Conservation (phyloP, 2,797 vertebrate genomes). For the Falco berigora region DNA sequence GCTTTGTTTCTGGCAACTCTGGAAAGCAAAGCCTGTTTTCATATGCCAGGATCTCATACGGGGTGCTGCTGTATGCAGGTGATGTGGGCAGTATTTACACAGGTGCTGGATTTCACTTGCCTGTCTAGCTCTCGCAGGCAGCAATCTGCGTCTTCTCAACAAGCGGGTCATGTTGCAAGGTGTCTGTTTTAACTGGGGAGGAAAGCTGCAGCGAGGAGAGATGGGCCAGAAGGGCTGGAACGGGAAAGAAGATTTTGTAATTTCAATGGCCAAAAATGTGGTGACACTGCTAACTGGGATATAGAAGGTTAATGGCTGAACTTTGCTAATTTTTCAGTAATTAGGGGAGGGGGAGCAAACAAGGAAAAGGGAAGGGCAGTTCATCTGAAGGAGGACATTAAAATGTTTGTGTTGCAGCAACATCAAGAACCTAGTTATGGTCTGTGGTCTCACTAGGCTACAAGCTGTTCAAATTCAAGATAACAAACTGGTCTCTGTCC, state of each 20-base stretch:
- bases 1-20: background rate
- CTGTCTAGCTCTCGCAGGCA: background rate
- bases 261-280: background rate
- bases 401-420: background rate
- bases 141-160: background rate
- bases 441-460: background rate
- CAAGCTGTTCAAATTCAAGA: background rate
- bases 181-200: background rate
- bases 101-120: background rate
- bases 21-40: background rate
- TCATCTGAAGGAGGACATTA: background rate
- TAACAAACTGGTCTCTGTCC: background rate
- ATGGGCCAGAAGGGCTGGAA: background rate
- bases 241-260: background rate
- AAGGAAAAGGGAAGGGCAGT: background rate
- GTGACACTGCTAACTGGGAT: background rate
- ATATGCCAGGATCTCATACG: rapidly evolving
- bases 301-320: background rate
- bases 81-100: background rate
- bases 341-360: background rate
- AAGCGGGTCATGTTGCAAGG: background rate
- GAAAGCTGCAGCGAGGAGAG: background rate
- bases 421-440: background rate
- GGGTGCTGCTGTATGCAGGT: background rate
- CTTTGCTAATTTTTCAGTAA: background rate